phyloP scores from a whole-genome alignment of 30 jellyfish, hydroid and myxozoan species.

The Clytia hemisphaerica region DNA sequence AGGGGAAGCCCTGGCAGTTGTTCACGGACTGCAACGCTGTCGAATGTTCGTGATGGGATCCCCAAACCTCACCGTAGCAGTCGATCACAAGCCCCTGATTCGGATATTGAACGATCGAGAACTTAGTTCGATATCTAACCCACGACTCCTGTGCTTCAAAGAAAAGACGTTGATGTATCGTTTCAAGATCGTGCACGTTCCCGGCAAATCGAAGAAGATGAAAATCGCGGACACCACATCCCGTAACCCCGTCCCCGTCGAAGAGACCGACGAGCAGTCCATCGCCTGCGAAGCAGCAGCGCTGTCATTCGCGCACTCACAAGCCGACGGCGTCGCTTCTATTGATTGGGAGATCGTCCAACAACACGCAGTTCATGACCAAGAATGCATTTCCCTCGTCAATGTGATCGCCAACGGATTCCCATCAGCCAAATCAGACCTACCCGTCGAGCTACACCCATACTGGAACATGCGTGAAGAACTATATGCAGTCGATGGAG shows the following conservation, averaged over 20 bases:
- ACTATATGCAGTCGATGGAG: conserved; percentile 19
- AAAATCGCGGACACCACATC: background rate
- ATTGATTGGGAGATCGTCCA: background rate
- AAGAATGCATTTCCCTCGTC: background rate
- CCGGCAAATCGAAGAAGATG: conserved; percentile 27
- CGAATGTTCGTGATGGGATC: too few species aligned
- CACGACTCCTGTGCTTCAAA: conserved; percentile 23
- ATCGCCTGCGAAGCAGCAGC: background rate
- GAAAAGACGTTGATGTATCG: conserved; percentile 38
- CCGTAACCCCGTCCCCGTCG: background rate
- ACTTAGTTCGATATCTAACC: conserved; percentile 25
- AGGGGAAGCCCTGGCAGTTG: conserved; percentile 51
- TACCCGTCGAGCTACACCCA: conserved; percentile 1
- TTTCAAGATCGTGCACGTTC: conserved; percentile 29
- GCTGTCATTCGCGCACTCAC: background rate
- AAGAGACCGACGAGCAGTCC: background rate
- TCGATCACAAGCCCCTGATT: conserved; percentile 52
- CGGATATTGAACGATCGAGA: conserved; percentile 29
- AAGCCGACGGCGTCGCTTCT: background rate
- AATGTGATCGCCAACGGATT: conserved; percentile 14
- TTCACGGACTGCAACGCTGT: conserved; percentile 23
- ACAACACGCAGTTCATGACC: conserved; percentile 11
- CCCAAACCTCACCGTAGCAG: conserved; percentile 39
- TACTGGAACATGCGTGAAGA: conserved; percentile 19
- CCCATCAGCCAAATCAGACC: conserved; percentile 14